Evolutionary conservation across 2,888 invertebrate species (phyloP).

Genomic region (Camponotus fellah): DNA sequence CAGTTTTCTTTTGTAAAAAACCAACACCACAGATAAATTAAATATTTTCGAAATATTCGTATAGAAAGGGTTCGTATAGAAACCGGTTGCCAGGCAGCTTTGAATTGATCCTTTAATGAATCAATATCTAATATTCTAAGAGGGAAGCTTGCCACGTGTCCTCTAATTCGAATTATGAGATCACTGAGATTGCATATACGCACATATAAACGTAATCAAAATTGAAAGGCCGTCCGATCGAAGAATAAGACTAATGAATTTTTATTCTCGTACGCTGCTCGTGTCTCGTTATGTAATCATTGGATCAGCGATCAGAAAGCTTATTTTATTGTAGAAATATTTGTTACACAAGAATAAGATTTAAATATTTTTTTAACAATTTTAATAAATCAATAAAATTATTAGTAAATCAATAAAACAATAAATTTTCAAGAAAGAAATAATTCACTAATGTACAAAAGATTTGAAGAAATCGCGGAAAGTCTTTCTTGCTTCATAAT

Average conservation of each 20-base stretch:
- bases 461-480: neutral
- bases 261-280: neutral
- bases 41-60: conserved; percentile 36
- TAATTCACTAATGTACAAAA: neutral
- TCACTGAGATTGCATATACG: conserved; percentile 33
- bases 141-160: conserved; percentile 72
- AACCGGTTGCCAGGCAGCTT: conserved; percentile 61
- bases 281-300: conserved; percentile 15
- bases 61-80: too few relatives aligned
- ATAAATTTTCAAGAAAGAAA: neutral
- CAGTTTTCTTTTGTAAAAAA: neutral
- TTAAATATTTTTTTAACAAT: neutral
- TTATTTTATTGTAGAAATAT: neutral
- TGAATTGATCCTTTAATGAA: conserved; percentile 76
- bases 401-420: neutral
- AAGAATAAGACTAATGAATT: neutral
- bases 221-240: conserved; percentile 17
- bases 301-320: neutral
- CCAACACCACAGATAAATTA: neutral
- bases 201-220: conserved; percentile 18
- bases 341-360: neutral
- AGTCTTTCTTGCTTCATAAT: neutral
- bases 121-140: conserved; percentile 65
- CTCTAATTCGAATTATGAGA: conserved; percentile 68
- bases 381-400: neutral